Conservation (phyloP, 2,113 vertebrate genomes). For the Ariopsis seemanni region DNA sequence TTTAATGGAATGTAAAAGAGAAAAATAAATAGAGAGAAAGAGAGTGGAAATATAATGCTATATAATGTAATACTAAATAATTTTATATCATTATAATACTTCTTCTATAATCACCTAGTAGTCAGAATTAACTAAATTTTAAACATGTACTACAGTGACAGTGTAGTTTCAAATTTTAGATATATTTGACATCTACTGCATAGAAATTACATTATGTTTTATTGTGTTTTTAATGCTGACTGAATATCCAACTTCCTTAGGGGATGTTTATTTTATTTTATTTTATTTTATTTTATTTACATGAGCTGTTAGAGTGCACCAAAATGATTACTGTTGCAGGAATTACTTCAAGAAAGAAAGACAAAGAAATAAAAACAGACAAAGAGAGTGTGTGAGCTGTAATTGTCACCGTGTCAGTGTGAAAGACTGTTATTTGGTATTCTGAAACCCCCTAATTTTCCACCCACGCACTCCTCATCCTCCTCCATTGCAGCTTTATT, state of each 20-base stretch:
- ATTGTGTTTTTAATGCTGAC: background rate
- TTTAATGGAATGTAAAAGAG: background rate
- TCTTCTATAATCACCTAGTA: background rate
- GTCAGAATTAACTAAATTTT: background rate
- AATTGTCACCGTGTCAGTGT: conserved; percentile 37
- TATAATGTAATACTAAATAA: background rate
- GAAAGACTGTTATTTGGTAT: conserved; percentile 49
- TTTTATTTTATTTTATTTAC: background rate
- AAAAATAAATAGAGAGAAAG: background rate
- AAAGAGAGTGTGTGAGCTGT: conserved; percentile 28
- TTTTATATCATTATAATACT: background rate
- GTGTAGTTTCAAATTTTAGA: no score
- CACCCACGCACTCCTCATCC: conserved; percentile 30
- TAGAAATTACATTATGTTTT: background rate
- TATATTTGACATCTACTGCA: no score
- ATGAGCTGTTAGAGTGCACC: no score
- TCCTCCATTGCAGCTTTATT: conserved; percentile 21
- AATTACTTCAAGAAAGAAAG: background rate
- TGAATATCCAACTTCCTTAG: background rate
- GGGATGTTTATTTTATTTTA: background rate
- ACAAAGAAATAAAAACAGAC: background rate
- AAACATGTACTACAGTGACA: no score
- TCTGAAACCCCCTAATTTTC: conserved; percentile 45
- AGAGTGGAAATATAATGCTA: background rate
- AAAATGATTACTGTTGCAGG: background rate